Conservation (phyloP, 2,797 vertebrate species). For the Siniperca undulata region DNA sequence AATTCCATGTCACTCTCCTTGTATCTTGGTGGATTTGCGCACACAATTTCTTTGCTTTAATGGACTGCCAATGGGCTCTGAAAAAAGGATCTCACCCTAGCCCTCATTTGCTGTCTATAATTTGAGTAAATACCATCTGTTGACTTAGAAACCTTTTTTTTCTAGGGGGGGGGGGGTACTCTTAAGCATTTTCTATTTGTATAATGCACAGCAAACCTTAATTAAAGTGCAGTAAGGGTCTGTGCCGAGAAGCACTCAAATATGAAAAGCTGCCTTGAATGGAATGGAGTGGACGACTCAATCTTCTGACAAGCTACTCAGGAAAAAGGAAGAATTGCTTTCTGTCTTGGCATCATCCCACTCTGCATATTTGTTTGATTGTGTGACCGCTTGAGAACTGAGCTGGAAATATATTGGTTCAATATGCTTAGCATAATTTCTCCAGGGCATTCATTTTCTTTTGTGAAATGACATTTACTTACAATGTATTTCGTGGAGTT, state of each 20-base stretch:
- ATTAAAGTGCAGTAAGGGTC: constrained; percentile 73
- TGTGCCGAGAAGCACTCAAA: constrained; percentile 61
- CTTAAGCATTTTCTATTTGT: constrained; percentile 64
- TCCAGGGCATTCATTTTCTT: constrained; percentile 30
- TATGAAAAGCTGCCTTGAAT: constrained; percentile 64
- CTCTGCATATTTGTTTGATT: constrained; percentile 57
- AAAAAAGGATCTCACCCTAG: constrained; percentile 49
- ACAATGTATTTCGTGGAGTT: constrained; percentile 14
- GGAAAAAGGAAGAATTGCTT: constrained; percentile 55
- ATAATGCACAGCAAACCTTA: constrained; percentile 64
- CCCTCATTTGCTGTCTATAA: constrained; percentile 66
- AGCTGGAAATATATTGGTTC: constrained; percentile 29
- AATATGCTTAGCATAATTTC: constrained; percentile 44
- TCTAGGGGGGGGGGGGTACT: constrained; percentile 20
- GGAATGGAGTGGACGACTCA: constrained; percentile 68
- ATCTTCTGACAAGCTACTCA: constrained; percentile 68
- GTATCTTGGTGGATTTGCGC: constrained; percentile 58
- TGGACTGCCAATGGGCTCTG: constrained; percentile 61
- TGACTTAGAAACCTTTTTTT: constrained; percentile 67
- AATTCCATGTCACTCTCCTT: constrained; percentile 60
- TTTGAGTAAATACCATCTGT: constrained; percentile 76
- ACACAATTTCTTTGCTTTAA: constrained; percentile 56
- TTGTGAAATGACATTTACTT: constrained; percentile 38
- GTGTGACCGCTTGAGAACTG: constrained; percentile 23
- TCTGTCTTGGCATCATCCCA: constrained; percentile 35